Conservation (phyloP, 2,113 vertebrate species). For the Pardalotus punctatus region DNA sequence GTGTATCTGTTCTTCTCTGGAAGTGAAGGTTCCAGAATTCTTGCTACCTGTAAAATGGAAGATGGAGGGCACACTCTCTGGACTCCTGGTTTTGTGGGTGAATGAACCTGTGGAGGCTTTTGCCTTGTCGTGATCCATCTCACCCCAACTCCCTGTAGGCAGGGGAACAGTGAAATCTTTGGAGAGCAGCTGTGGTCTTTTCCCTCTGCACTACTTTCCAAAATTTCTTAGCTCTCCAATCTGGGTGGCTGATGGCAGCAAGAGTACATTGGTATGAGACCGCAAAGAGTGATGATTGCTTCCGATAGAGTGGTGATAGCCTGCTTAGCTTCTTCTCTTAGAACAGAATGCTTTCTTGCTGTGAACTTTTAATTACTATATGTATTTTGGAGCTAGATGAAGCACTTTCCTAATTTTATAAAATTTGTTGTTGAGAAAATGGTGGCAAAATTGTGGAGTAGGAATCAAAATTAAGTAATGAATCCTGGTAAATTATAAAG, state of each 20-base stretch:
- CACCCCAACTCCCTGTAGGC: accelerated
- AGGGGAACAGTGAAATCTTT: not conserved
- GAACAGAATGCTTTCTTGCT: not conserved
- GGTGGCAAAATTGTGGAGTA: not conserved
- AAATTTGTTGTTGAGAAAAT: not conserved
- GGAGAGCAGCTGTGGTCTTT: not conserved
- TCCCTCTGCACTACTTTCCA: not conserved
- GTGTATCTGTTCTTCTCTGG: not conserved
- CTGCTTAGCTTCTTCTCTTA: not conserved
- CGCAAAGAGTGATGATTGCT: not conserved
- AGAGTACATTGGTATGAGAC: not conserved
- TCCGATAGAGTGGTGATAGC: not conserved
- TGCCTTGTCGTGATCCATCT: not conserved
- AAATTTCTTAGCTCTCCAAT: not conserved
- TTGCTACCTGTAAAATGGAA: not conserved
- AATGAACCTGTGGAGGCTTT: not conserved
- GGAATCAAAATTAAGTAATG: not conserved
- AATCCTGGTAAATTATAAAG: not conserved
- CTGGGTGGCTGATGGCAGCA: not conserved
- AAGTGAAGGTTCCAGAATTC: not conserved
- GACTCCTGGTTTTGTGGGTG: not conserved
- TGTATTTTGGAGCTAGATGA: not conserved
- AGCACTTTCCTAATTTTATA: not conserved
- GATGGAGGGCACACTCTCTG: not conserved
- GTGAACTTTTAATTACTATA: not conserved